These are phyloP conservation scores for Drosophila fuyamai DNA, from an alignment of 1,140 invertebrate genomes.

Conservation along the genomic window DNA sequence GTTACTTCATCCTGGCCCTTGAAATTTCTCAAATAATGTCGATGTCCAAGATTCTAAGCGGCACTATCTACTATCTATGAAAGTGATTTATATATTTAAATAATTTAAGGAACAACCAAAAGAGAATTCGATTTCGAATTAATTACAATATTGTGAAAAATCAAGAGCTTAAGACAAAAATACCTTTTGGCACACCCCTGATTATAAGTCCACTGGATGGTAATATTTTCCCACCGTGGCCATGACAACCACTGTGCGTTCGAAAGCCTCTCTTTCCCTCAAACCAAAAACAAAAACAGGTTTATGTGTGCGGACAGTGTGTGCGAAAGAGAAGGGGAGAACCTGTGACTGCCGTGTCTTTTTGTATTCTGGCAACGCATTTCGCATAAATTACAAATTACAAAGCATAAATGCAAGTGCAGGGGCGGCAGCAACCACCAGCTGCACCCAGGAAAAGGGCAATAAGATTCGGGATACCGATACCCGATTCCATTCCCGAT, in stretches of 20 bases:
- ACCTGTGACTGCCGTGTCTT: conserved; percentile 47
- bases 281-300: conserved; percentile 67
- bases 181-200: neutral
- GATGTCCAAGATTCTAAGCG: too few species aligned
- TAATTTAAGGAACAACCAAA: too few species aligned
- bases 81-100: too few species aligned
- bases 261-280: conserved; percentile 49
- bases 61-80: too few species aligned
- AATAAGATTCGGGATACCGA: conserved; percentile 64
- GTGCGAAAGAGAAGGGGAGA: conserved; percentile 9
- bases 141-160: neutral
- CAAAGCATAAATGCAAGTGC: conserved; percentile 17
- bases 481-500: conserved; percentile 32
- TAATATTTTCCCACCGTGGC: conserved; percentile 4
- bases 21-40: too few species aligned
- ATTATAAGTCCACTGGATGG: neutral
- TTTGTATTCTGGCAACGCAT: conserved; percentile 78
- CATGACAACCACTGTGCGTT: conserved; percentile 60
- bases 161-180: neutral
- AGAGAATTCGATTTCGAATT: too few species aligned
- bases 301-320: conserved; percentile 45
- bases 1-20: too few species aligned
- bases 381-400: conserved; percentile 81
- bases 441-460: conserved; percentile 68
- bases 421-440: conserved; percentile 37